Evolutionary conservation across 2,113 vertebrate species (phyloP).

Genomic region (Phodopus roborovskii): DNA sequence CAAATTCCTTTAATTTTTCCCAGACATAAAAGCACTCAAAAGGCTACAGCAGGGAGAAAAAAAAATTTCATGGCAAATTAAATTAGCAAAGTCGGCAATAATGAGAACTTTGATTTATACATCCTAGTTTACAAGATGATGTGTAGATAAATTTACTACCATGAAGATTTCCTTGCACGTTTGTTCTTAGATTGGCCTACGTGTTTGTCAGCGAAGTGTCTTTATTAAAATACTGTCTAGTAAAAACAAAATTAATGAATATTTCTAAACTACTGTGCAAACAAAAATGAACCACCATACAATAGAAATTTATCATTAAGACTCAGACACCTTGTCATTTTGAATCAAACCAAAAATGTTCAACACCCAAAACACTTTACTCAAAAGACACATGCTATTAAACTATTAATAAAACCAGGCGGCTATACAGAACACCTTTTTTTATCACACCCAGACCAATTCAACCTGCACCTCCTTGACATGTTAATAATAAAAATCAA

Average conservation of each 20-base stretch:
- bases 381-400: slow-evolving; percentile 1
- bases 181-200: slow-evolving; percentile 46
- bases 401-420: background rate
- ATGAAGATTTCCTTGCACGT: slow-evolving; percentile 32
- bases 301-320: slow-evolving; percentile 25
- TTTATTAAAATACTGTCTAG: slow-evolving; percentile 11
- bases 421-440: slow-evolving; percentile 30
- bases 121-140: slow-evolving; percentile 61
- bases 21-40: slow-evolving; percentile 72
- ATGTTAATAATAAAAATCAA: slow-evolving; percentile 55
- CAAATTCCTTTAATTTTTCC: slow-evolving; percentile 66
- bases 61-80: slow-evolving; percentile 60
- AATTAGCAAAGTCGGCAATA: slow-evolving; percentile 64
- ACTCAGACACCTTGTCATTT: slow-evolving; percentile 55
- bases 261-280: slow-evolving; percentile 45
- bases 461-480: slow-evolving; percentile 25
- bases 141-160: slow-evolving; percentile 46
- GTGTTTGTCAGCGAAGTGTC: slow-evolving; percentile 41
- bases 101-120: slow-evolving; percentile 52
- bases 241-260: slow-evolving; percentile 27
- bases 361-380: background rate
- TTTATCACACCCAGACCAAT: slow-evolving; percentile 40
- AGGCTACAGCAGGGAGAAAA: slow-evolving; percentile 9
- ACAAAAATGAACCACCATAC: slow-evolving; percentile 41
- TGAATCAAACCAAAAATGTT: slow-evolving; percentile 64